Percentiles rank a stretch among this genome's conserved stretches.
Evolutionary conservation across 2,113 vertebrate genomes (phyloP).

Genomic region (Saccopteryx bilineata): DNA sequence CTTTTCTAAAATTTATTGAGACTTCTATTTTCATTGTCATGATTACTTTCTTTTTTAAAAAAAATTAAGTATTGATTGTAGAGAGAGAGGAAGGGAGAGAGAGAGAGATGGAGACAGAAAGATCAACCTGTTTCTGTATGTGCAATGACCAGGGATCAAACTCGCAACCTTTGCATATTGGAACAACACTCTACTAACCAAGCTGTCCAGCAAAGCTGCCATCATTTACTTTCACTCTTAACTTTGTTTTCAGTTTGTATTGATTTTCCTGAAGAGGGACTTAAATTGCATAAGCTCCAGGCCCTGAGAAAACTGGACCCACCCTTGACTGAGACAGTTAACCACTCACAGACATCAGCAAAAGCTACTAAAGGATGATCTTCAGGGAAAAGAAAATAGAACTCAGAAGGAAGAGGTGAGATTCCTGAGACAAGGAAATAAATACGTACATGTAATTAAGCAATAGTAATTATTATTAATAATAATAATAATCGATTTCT

Average conservation of each 20-base stretch:
- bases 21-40: not conserved
- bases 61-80: too few species aligned
- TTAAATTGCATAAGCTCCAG: not conserved
- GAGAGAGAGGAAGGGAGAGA: too few species aligned
- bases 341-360: not conserved
- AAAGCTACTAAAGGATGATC: not conserved
- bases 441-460: not conserved
- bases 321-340: not conserved
- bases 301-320: not conserved
- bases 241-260: not conserved
- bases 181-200: too few species aligned
- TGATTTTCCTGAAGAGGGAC: not conserved
- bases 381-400: not conserved
- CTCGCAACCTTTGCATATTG: too few species aligned
- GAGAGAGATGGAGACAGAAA: too few species aligned
- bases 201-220: too few species aligned
- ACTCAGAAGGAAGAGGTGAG: not conserved
- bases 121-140: too few species aligned
- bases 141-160: too few species aligned
- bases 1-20: not conserved
- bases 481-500: not conserved
- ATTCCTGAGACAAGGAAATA: not conserved
- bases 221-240: slow-evolving; percentile 23
- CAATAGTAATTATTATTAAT: too few species aligned
- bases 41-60: too few species aligned